Evolutionary conservation across 2,113 vertebrate genomes (phyloP).

Genomic region (Gallinago paraguaiae): DNA sequence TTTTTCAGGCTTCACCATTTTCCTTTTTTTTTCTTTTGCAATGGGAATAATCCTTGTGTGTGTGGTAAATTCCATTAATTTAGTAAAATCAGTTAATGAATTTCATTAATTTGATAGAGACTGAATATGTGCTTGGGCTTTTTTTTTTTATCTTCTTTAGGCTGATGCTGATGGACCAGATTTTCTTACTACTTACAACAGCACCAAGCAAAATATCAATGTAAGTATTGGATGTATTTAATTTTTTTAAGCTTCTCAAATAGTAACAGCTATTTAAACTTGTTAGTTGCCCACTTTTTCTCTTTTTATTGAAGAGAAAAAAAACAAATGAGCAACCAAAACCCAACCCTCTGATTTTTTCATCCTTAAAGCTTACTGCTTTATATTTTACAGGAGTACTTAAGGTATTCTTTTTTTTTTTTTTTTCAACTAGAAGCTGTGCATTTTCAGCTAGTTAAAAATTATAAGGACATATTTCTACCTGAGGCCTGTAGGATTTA

Average conservation of each 20-base stretch:
- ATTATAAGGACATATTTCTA: neutral
- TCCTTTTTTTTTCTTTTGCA: neutral
- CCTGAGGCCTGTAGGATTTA: neutral
- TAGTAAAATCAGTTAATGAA: neutral
- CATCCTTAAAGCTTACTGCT: neutral
- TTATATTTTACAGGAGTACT: neutral
- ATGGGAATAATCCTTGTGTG: neutral
- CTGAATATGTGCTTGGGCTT: neutral
- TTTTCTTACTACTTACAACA: constrained; percentile 83
- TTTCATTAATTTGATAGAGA: neutral
- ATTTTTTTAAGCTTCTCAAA: neutral
- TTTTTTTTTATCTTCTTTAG: constrained; percentile 63
- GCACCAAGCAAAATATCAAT: constrained; percentile 84
- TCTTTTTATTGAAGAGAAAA: neutral
- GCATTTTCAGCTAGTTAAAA: neutral
- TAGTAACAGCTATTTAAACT: neutral
- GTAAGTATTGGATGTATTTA: constrained; percentile 71
- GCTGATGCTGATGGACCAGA: constrained; percentile 85
- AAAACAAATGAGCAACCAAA: neutral
- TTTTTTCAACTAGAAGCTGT: neutral
- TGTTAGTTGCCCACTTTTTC: neutral
- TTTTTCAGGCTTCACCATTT: neutral
- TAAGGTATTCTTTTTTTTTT: neutral
- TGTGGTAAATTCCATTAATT: neutral
- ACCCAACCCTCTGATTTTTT: neutral